phyloP scores from a whole-genome alignment of 2,113 vertebrate genomes.

The Seriola rivoliana region DNA sequence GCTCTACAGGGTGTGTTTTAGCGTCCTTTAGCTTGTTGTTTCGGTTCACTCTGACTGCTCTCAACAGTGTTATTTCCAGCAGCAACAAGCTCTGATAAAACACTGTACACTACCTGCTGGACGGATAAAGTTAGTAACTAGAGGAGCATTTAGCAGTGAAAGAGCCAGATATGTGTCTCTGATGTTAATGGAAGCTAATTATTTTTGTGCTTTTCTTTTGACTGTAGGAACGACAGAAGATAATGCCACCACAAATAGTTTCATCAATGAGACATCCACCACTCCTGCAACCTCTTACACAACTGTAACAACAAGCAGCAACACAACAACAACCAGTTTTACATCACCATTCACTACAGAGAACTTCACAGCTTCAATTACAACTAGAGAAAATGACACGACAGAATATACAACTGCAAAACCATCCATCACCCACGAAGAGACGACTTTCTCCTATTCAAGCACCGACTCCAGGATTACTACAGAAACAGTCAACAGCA shows the following conservation, averaged over 20 bases:
- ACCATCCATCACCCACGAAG: not conserved
- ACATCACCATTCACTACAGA: not conserved
- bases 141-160: no score
- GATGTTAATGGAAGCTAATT: not conserved
- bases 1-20: no score
- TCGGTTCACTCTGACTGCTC: no score
- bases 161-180: no score
- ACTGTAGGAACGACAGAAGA: slow-evolving; percentile 18
- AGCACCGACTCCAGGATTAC: not conserved
- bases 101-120: no score
- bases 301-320: not conserved
- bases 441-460: not conserved
- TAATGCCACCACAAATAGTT: no score
- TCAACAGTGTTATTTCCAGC: not conserved
- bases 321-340: not conserved
- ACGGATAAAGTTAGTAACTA: no score
- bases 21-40: no score
- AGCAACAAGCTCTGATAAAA: not conserved
- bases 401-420: not conserved
- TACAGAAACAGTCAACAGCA: not conserved
- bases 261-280: not conserved
- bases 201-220: slow-evolving; percentile 21
- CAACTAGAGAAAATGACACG: not conserved
- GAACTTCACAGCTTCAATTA: not conserved
- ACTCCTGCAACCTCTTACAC: not conserved